Conservation (phyloP, 2,888 invertebrate genomes). For the Ditylenchus weischeri region DNA sequence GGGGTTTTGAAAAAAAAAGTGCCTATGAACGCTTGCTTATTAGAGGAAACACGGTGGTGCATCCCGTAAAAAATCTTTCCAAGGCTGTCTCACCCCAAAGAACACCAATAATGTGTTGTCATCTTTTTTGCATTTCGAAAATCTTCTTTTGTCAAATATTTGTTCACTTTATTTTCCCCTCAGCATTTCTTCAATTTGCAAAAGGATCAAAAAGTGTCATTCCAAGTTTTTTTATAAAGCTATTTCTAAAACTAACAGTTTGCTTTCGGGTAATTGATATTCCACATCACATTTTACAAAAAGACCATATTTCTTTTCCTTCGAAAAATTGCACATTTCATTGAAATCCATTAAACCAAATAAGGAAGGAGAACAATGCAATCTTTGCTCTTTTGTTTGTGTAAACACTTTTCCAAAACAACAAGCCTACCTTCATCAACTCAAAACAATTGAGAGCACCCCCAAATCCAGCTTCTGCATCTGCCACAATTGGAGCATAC, state of each 20-base stretch:
- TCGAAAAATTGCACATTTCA: not conserved
- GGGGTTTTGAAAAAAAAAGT: too few species aligned
- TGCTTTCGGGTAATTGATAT: not conserved
- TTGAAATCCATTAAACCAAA: slow-evolving; percentile 4
- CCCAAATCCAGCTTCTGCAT: slow-evolving; percentile 61
- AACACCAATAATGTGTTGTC: too few species aligned
- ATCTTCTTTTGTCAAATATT: too few species aligned
- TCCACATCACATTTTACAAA: not conserved
- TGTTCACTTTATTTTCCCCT: not conserved
- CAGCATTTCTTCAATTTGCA: not conserved
- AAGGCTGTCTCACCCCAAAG: too few species aligned
- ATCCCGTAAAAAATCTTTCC: too few species aligned
- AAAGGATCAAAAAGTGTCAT: too few species aligned
- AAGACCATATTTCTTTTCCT: not conserved
- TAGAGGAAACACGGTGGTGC: too few species aligned
- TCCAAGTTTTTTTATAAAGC: too few species aligned
- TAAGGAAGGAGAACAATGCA: slow-evolving; percentile 8
- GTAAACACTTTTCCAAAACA: not conserved
- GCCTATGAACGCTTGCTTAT: too few species aligned
- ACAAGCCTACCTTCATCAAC: slow-evolving; percentile 57
- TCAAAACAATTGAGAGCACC: slow-evolving; percentile 60
- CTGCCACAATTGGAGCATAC: slow-evolving; percentile 60
- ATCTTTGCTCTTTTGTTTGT: not conserved
- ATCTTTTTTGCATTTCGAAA: too few species aligned
- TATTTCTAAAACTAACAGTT: not conserved